Evolutionary conservation across 2,888 invertebrate species (phyloP).

Genomic region (Bembecia ichneumoniformis): DNA sequence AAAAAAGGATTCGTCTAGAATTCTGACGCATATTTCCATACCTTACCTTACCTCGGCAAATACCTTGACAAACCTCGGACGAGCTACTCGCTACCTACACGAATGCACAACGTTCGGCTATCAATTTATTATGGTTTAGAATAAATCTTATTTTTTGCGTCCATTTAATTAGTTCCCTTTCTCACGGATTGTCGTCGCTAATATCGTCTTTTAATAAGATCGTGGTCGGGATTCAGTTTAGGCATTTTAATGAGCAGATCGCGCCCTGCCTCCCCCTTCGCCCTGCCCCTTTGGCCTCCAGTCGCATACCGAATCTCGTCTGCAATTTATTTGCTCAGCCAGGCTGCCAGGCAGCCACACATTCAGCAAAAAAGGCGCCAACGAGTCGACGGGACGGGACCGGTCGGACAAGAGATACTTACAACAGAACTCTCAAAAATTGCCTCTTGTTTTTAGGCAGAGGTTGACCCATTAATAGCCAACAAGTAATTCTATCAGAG

Average conservation of each 20-base stretch:
- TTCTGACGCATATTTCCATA: too few species aligned
- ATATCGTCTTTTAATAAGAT: conserved; percentile 34
- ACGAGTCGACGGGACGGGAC: conserved; percentile 11
- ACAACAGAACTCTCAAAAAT: too few species aligned
- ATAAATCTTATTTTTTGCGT: neutral
- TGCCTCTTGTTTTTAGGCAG: too few species aligned
- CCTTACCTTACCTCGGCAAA: too few species aligned
- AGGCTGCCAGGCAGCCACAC: conserved; percentile 7
- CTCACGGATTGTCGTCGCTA: conserved; percentile 9
- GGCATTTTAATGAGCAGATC: conserved; percentile 56
- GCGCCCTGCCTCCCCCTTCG: neutral
- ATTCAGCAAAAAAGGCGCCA: conserved; percentile 31
- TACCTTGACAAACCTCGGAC: too few species aligned
- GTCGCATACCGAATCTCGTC: neutral
- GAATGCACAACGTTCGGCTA: too few species aligned
- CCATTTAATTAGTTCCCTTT: neutral
- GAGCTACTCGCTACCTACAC: too few species aligned
- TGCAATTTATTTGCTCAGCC: neutral
- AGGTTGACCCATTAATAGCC: too few species aligned
- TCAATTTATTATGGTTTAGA: neutral
- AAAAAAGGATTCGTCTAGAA: too few species aligned
- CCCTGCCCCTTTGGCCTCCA: too few species aligned
- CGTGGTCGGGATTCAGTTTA: conserved; percentile 32
- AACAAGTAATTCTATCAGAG: too few species aligned
- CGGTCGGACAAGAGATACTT: neutral